Evolutionary conservation across 2,888 invertebrate species (phyloP), one percentile per base, ranked within the genome.

Genomic region (Hirtodrosophila trivittata): DNA sequence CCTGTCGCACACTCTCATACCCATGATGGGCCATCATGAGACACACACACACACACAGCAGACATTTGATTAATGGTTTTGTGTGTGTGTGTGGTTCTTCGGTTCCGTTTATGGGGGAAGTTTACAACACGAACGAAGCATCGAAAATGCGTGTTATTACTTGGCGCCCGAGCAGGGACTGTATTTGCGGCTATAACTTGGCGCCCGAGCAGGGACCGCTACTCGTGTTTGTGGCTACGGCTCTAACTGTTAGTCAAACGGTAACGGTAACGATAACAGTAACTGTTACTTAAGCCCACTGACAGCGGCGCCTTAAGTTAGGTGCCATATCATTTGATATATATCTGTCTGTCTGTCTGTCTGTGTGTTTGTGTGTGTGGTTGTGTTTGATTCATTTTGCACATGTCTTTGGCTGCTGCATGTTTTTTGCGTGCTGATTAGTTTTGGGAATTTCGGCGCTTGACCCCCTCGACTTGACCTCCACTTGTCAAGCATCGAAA

Each of bases 1-100:
- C 35, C 46, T 43, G 49, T 55, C 59, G 26, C 12, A 43, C 47
- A 39, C 28, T 30, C 54, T 57, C 45, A 37, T 16, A 8, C 7
- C 3, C 13, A 25, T 6, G 3, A 28, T 5, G 5, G 3, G 5
- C 28, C 28, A 28, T 2, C 5, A 28, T 2, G 3, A 49, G 41
- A 37, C 9, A 32, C 21, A 43, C 13, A 45, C 54, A 51, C 41
- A 56, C 14, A 35, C 42, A 46, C 26, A n/a, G 30, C 47, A 46
- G 58, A 56, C 78, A 83, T 80, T 83, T 80, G 80, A 80, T 80
- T 83, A 80, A 80, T 80, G 84, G 77, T 80, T 66, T 68, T 83
- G 66, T 64, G 56, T 75, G 73, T 64, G 64, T n/a, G n/a, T n/a
- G 42, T 54, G 42, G 37, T 30, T 26, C 33, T 39, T 52, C 14